Base-by-base conservation (phyloP, 2,888 invertebrate genomes). In the Amaurobius ferox region DNA sequence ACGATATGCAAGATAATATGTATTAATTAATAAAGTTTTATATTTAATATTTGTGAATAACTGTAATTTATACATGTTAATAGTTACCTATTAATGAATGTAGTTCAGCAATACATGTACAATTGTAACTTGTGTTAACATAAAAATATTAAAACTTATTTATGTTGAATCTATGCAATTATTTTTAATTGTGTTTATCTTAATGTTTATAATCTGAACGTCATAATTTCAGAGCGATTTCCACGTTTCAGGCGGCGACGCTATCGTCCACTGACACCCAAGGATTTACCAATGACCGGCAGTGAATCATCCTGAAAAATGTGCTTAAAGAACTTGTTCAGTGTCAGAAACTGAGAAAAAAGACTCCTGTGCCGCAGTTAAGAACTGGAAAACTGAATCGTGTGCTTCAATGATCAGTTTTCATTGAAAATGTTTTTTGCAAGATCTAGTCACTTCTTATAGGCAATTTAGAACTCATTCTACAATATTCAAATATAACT, bases 251-350 rank as follows among this genome's bases (percentile, higher is more conserved):
- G 88, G 79, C 74, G 88, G 78, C 87, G 88, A 40, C 81, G 88
- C 28, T 88, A 88, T 71, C 88, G 88, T 73, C 88, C 88, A 39
- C 78, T 88, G 67, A 88, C 88, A 55, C 88, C 87, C 48, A 88
- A 88, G 78, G 88, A 88, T 72, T 77, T 88, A 44, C 88, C 81
- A 40, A 88, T 88, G 88, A 88, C 88, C 32, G 88, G 86, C 40
- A 88, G 88, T 79, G 86, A 88, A 67, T 88, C 88, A n/a, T 88
- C 87, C 7, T 80, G 83, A 79, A 30, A 28, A 26, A 40, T 28
- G 66, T 32, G 35, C 9, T 29, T 1, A 66, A 29, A 3, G 32
- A 30, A 29, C 29, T 28, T 30, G n/a, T n/a, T 64, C 29, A 13
- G 30, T 28, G 64, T 30, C n/a, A 30, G 30, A 64, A 28, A 64